These are phyloP conservation scores for Amphiprion clarkii DNA, from an alignment of 2,797 vertebrate genomes.

Conservation along the genomic window DNA sequence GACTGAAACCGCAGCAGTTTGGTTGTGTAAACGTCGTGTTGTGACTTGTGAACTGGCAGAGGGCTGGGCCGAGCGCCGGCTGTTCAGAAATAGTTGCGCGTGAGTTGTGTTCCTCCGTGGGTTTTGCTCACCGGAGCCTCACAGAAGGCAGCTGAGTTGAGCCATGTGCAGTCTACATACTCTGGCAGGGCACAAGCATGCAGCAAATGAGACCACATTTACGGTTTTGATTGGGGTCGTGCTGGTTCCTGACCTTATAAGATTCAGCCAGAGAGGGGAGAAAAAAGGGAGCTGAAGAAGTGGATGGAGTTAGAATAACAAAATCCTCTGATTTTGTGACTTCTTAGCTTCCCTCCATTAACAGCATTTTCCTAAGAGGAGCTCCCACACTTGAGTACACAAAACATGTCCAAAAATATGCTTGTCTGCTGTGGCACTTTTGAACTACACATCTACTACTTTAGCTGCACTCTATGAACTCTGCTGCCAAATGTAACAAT, in stretches of 20 bases:
- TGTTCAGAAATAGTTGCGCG: slow-evolving; percentile 77
- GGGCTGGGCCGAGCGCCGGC: slow-evolving; percentile 49
- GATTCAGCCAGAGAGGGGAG: slow-evolving; percentile 52
- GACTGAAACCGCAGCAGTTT: slow-evolving; percentile 75
- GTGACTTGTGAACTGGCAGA: slow-evolving; percentile 74
- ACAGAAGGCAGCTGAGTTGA: slow-evolving; percentile 54
- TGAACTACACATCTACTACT: slow-evolving; percentile 47
- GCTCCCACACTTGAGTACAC: slow-evolving; percentile 64
- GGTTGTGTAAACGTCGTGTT: slow-evolving; percentile 82
- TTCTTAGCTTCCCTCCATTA: slow-evolving; percentile 61
- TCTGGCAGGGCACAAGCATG: slow-evolving; percentile 68
- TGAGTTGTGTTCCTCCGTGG: slow-evolving; percentile 55
- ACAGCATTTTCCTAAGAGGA: slow-evolving; percentile 60
- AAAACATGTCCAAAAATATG: slow-evolving; percentile 71
- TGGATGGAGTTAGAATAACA: slow-evolving; percentile 73
- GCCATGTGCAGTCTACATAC: slow-evolving; percentile 47
- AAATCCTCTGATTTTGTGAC: slow-evolving; percentile 61
- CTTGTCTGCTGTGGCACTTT: slow-evolving; percentile 41
- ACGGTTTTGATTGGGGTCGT: slow-evolving; percentile 77
- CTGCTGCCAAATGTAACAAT: slow-evolving; percentile 30
- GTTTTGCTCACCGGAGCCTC: slow-evolving; percentile 63
- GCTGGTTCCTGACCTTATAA: slow-evolving; percentile 73
- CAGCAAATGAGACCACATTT: slow-evolving; percentile 72
- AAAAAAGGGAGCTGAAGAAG: slow-evolving; percentile 41
- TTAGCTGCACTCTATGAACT: slow-evolving; percentile 61